phyloP scores from a whole-genome alignment of 1,140 invertebrate genomes.

The Aphelenchoides fujianensis region DNA sequence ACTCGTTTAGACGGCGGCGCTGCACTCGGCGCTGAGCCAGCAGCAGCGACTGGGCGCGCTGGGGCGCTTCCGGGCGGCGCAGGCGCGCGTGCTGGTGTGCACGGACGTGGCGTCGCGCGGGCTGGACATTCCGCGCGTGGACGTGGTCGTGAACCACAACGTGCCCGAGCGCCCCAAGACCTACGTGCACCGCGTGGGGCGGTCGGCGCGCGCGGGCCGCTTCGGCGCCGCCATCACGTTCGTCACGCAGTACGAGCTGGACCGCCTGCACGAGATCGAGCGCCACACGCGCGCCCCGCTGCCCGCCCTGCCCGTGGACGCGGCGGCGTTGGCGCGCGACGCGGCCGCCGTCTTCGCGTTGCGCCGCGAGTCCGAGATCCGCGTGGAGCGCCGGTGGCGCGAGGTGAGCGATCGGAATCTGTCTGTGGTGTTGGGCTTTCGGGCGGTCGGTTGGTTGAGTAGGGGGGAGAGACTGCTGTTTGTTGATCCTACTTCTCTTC shows the following conservation, averaged over 20 bases:
- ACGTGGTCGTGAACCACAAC: slow-evolving; percentile 61
- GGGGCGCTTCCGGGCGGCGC: slow-evolving; percentile 46
- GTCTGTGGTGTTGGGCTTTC: no score
- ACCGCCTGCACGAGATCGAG: slow-evolving; percentile 57
- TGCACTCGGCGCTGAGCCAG: slow-evolving; percentile 55
- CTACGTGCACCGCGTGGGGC: slow-evolving; percentile 59
- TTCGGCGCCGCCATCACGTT: slow-evolving; percentile 70
- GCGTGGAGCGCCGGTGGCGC: slow-evolving; percentile 77
- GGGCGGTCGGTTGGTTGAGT: no score
- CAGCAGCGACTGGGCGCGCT: slow-evolving; percentile 44
- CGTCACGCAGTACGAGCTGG: slow-evolving; percentile 86
- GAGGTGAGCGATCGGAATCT: no score
- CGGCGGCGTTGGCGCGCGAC: slow-evolving; percentile 74
- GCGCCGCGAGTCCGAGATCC: slow-evolving; percentile 82
- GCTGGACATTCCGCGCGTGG: slow-evolving; percentile 62
- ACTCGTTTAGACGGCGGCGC: slow-evolving; percentile 53
- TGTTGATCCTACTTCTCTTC: no score
- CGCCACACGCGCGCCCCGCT: slow-evolving; percentile 63
- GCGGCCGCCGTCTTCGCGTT: slow-evolving; percentile 85
- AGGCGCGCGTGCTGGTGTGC: slow-evolving; percentile 49
- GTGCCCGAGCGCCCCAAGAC: slow-evolving; percentile 56
- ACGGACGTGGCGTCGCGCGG: slow-evolving; percentile 60
- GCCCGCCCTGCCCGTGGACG: slow-evolving; percentile 68
- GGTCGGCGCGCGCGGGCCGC: slow-evolving; percentile 38
- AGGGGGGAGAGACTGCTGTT: no score